phyloP scores from a whole-genome alignment of 2,797 vertebrate genomes.

The Lithobates pipiens region DNA sequence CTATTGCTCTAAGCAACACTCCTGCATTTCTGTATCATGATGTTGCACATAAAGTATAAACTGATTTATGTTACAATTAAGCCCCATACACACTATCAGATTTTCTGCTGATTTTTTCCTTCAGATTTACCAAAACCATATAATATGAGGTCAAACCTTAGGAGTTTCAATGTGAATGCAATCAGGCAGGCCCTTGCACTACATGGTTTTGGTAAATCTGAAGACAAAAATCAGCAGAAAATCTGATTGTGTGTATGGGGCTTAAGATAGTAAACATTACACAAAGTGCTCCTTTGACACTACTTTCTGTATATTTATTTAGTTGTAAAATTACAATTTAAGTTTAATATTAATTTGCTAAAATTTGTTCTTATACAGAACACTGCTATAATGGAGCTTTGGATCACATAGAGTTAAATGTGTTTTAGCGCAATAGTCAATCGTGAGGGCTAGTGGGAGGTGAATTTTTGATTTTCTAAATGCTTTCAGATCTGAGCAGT shows the following conservation, averaged over 20 bases:
- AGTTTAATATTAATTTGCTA: not conserved
- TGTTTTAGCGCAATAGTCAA: not conserved
- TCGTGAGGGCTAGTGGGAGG: slow-evolving; percentile 1
- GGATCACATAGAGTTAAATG: slow-evolving; percentile 32
- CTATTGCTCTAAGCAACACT: too few relatives aligned
- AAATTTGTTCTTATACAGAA: not conserved
- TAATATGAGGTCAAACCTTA: too few relatives aligned
- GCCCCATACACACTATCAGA: too few relatives aligned
- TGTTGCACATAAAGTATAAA: not conserved
- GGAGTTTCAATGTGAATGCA: too few relatives aligned
- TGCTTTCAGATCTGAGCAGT: slow-evolving; percentile 32
- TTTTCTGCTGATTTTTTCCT: too few relatives aligned
- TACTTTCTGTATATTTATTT: not conserved
- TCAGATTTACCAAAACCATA: too few relatives aligned
- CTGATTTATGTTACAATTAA: not conserved
- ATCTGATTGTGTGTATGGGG: too few relatives aligned
- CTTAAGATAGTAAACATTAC: not conserved
- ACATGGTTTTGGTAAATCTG: too few relatives aligned
- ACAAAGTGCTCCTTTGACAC: not conserved
- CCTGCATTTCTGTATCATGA: too few relatives aligned
- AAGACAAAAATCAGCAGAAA: too few relatives aligned
- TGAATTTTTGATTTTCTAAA: slow-evolving; percentile 41
- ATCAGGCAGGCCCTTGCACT: too few relatives aligned
- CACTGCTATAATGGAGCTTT: not conserved
- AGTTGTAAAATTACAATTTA: not conserved